Evolutionary conservation across 2,888 invertebrate genomes (phyloP).

Genomic region (Lottia scabra): DNA sequence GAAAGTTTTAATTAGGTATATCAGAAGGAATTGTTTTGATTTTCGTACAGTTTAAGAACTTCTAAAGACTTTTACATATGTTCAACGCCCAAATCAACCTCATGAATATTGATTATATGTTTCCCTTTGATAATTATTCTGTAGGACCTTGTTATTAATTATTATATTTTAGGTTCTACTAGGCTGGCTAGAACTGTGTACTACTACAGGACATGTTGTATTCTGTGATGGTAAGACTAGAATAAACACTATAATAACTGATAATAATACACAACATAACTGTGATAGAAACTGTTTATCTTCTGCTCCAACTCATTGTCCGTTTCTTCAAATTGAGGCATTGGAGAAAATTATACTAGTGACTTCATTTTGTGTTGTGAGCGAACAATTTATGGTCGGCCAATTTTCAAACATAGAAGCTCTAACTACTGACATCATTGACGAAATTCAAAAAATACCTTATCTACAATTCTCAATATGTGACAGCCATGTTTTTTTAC

Average conservation of each 20-base stretch:
- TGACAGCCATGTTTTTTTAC: background rate
- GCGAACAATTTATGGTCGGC: background rate
- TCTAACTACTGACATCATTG: background rate
- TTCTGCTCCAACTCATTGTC: background rate
- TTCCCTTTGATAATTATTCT: no score
- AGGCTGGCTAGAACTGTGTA: background rate
- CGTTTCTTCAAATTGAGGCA: background rate
- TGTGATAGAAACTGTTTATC: background rate
- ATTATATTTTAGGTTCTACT: background rate
- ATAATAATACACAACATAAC: background rate
- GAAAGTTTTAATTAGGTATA: no score
- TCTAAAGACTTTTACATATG: no score
- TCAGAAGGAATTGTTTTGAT: no score
- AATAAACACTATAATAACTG: background rate
- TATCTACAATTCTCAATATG: background rate
- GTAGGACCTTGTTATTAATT: no score
- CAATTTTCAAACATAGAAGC: constrained; percentile 1
- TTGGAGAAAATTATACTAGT: background rate
- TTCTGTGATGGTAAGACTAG: background rate
- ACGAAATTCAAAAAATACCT: background rate
- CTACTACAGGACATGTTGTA: background rate
- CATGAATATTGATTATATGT: no score
- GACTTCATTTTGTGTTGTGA: background rate
- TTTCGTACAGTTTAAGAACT: no score
- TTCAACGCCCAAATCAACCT: no score